Base-by-base conservation (phyloP, 2,888 invertebrate genomes). In the Abrostola tripartita region DNA sequence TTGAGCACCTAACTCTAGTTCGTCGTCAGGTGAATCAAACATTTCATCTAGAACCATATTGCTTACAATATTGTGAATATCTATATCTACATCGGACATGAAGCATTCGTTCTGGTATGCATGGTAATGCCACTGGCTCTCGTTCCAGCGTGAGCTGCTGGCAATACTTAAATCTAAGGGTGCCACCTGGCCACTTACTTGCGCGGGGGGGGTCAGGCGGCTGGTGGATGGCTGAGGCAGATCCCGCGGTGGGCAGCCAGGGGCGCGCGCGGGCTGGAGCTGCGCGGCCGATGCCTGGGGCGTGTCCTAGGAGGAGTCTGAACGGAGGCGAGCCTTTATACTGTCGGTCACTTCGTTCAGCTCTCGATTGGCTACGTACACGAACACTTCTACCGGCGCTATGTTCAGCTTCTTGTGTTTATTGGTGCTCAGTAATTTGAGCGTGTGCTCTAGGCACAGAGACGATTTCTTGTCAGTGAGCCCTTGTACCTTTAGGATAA, bases 371-470 rank as follows among this genome's bases (percentile, higher is more conserved):
- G 57, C 49, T 8, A 70, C 52, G 7, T 58, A 58, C 4, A 64
- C 51, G 1, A 49, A 5, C 8, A 70, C 52, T 14, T 58, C 14
- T 0, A 69, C 9, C 1, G 41, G 14, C 5, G 5, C 0, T 2
- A 51, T 7, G 0, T 64, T 5, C 0, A 0, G 7, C 2, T 58
- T 41, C 7, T 10, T 55, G 8, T 60, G 35, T 11, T 47, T 44
- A 1, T 44, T 40, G 0, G 52, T 24, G 8, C 68, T 51, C 0
- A 72, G 63, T 1, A 88, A 41, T 0, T 74, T 74, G 0, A 85
- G 52, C 0, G 87, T 88, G 60, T 90, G 89, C 37, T 78, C 73
- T 6, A 87, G 69, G 61, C 90, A 90, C 10, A 88, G 38, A 0
- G 79, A 57, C 0, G 79, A 74, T 5, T 74, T 75, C 14, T 71